Percentiles rank a stretch among this genome's conserved stretches.
Evolutionary conservation across 1,140 invertebrate species (phyloP).

Genomic region (Diabrotica virgifera): DNA sequence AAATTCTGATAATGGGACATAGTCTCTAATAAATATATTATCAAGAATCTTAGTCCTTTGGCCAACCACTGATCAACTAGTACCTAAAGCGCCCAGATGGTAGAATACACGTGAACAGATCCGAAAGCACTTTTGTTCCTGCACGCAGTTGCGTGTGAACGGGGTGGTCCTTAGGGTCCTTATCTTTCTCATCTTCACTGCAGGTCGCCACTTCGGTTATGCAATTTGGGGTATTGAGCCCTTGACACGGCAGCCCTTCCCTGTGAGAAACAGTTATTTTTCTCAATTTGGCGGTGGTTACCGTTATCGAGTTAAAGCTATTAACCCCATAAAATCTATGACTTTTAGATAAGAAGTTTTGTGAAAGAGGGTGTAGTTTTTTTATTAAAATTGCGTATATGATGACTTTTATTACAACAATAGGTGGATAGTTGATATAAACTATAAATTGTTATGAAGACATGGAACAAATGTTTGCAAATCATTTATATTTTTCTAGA

Average conservation of each 20-base stretch:
- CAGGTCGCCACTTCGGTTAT: constrained; percentile 19
- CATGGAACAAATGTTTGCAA: too few relatives aligned
- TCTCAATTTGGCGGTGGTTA: background rate
- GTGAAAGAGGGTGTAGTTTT: too few relatives aligned
- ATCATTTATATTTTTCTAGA: too few relatives aligned
- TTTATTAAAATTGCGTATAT: too few relatives aligned
- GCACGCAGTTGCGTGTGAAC: constrained; percentile 20
- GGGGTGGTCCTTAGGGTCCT: constrained; percentile 17
- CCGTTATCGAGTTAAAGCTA: background rate
- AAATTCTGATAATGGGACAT: too few relatives aligned
- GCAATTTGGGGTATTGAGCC: constrained; percentile 19
- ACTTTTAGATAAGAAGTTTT: too few relatives aligned
- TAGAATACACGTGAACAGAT: constrained; percentile 5
- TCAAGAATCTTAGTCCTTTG: background rate
- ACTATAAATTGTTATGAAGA: too few relatives aligned
- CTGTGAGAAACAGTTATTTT: constrained; percentile 22
- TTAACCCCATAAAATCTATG: too few relatives aligned
- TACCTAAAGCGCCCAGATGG: background rate
- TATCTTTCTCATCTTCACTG: constrained; percentile 19
- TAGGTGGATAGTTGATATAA: too few relatives aligned
- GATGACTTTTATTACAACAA: too few relatives aligned
- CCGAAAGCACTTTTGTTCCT: constrained; percentile 14
- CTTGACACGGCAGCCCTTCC: background rate
- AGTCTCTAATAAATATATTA: too few relatives aligned
- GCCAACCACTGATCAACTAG: background rate